Evolutionary conservation across 2,888 invertebrate genomes (phyloP).

Genomic region (Alviniconcha strummeri): DNA sequence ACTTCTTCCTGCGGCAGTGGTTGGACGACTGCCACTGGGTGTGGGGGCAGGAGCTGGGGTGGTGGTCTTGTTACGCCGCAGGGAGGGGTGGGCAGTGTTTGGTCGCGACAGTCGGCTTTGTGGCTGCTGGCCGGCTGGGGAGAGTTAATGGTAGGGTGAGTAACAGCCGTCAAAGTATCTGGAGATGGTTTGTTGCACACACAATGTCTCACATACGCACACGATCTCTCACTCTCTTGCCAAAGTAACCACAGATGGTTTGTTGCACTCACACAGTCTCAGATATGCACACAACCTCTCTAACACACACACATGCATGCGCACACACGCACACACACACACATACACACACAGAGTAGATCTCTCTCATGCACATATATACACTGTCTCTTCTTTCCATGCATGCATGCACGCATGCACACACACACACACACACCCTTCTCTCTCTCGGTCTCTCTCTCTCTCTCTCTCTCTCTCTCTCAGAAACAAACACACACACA

Average conservation of each 20-base stretch:
- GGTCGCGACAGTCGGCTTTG: slow-evolving; percentile 5
- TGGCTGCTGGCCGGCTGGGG: neutral
- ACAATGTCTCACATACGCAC: neutral
- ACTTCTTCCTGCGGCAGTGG: slow-evolving; percentile 27
- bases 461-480: too few species aligned
- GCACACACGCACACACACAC: neutral
- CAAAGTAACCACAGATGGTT: too few species aligned
- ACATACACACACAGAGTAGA: neutral
- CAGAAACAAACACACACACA: too few species aligned
- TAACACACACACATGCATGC: neutral
- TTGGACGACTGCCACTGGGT: slow-evolving; percentile 36
- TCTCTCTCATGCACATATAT: too few species aligned
- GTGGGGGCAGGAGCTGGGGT: slow-evolving; percentile 27
- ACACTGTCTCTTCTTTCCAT: too few species aligned
- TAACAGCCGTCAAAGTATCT: neutral
- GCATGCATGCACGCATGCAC: too few species aligned
- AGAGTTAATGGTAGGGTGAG: neutral
- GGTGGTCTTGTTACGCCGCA: neutral
- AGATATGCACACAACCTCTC: too few species aligned
- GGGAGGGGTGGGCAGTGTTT: slow-evolving; percentile 3
- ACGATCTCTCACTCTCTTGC: too few species aligned
- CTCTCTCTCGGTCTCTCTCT: too few species aligned
- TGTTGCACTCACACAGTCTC: neutral
- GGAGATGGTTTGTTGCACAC: neutral
- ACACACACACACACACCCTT: too few species aligned